Evolutionary conservation across 1,140 invertebrate species (phyloP), one percentile per base, ranked within the genome.

Genomic region (Hyles euphorbiae): DNA sequence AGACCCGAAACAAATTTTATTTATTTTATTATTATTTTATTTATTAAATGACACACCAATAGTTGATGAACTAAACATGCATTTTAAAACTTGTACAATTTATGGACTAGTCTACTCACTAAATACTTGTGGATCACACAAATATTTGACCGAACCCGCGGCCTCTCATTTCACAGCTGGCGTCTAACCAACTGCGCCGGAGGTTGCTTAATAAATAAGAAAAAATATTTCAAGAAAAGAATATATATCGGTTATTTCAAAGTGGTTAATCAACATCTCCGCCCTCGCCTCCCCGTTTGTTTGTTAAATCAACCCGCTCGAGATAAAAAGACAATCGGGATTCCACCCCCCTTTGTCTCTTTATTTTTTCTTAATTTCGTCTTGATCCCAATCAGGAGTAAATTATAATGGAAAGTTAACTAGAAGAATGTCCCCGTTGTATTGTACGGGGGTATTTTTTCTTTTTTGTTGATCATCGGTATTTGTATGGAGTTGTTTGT

Each of bases 291-390:
- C 22, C 22, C 22, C 22, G 22, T 61, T 34, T 76, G 78, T 84
- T 81, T 78, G 80, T 80, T 72, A 78, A 87, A 83, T 83, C 81
- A 87, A 79, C 72, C 67, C 72, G 22, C 65, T 53, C 56, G 57
- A 72, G 76, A 83, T 83, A 78, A 80, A 83, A 78, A 74, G 67
- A 78, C 74, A 76, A 78, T 76, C 74, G 57, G 56, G 53, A 40
- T 57, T 58, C 54, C 68, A 51, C 56, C 63, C 68, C 74, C 72
- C 62, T 75, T 82, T 77, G 72, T 76, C 67, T 69, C 60, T 81
- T 78, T 86, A 83, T 84, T 84, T 84, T 86, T 84, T 87, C 80
- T 84, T 87, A 87, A 87, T 87, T 84, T 83, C 76, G 70, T 78
- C 62, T 79, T 83, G 82, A 87, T 87, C 82, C 70, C 84, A 87